phyloP scores from a whole-genome alignment of 1,140 invertebrate species.

The Sitophilus oryzae region DNA sequence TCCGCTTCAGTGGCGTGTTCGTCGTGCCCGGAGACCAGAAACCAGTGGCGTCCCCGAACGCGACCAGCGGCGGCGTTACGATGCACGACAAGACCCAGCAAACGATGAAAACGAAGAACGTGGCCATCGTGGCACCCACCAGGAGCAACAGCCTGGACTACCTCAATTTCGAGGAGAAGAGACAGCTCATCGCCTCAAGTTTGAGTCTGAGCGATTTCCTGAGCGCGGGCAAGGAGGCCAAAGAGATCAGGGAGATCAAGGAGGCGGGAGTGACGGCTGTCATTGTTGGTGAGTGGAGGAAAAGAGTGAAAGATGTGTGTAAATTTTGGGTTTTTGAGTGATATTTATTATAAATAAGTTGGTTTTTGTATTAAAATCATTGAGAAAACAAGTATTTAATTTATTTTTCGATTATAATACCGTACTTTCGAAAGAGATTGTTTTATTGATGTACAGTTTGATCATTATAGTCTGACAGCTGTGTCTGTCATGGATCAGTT shows the following conservation, averaged over 20 bases:
- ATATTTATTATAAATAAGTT: no score
- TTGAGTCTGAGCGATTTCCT: constrained; percentile 79
- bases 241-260: constrained; percentile 41
- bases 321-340: no score
- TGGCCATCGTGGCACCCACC: constrained; percentile 61
- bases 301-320: no score
- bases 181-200: constrained; percentile 80
- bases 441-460: no score
- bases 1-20: constrained; percentile 35
- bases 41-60: constrained; percentile 19
- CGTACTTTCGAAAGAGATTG: no score
- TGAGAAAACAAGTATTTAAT: no score
- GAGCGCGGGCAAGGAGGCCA: constrained; percentile 60
- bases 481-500: no score
- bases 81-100: constrained; percentile 40
- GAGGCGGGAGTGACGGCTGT: constrained; percentile 47
- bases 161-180: constrained; percentile 84
- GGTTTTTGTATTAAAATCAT: no score
- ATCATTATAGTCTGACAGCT: no score
- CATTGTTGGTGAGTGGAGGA: constrained; percentile 43
- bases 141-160: constrained; percentile 81
- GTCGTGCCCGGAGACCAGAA: constrained; percentile 25
- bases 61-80: no score
- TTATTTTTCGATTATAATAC: no score
- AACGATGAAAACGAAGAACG: constrained; percentile 50